Evolutionary conservation across 37 sponge, comb jelly and placozoan species (phyloP), one percentile per base, ranked within the genome.

Genomic region (Cladorhizidae sp.): DNA sequence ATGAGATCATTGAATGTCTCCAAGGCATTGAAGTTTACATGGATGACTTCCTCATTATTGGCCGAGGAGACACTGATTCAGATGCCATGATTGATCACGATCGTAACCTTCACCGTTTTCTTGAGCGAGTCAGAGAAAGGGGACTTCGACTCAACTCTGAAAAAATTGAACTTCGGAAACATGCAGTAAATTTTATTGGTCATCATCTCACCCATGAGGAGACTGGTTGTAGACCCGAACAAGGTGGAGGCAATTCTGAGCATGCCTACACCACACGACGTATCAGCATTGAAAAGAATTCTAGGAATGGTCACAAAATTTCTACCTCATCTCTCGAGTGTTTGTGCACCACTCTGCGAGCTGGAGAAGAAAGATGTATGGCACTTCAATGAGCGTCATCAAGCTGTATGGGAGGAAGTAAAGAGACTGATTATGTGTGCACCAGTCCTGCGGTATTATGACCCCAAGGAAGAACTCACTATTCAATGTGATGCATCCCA

Each of bases 191-290:
- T 55, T 74, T 74, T 18, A 74, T 74, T 32, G 74, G 74, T 45
- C 56, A 74, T 33, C 36, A 45, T 21, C 9, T 29, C 14, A 74
- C 74, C 40, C 5, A n/a, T 9, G 56, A 74, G 7, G 74, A n/a
- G 74, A 40, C 39, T 56, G 3, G 76, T 69, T 67, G 56, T 71
- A 32, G 70, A 65, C 64, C 41, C 76, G 20, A 59, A 20, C 23
- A 40, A 85, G 3, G 91, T 84, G 38, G 38, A 83, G 3, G 22
- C 40, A n/a, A 83, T 91, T 6, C 31, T 64, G 52, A 67, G 77
- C 6, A 85, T 90, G 91, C 83, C 86, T 5, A 25, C 49, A 20
- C 91, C 86, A 23, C 50, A 8, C 0, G 75, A 86, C 78, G 79
- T 70, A 26, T 78, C 80, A 31, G 74, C n/a, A n/a, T n/a, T 91